These are phyloP conservation scores for Odocoileus hemionus DNA, from an alignment of 2,113 vertebrate genomes.

Conservation along the genomic window DNA sequence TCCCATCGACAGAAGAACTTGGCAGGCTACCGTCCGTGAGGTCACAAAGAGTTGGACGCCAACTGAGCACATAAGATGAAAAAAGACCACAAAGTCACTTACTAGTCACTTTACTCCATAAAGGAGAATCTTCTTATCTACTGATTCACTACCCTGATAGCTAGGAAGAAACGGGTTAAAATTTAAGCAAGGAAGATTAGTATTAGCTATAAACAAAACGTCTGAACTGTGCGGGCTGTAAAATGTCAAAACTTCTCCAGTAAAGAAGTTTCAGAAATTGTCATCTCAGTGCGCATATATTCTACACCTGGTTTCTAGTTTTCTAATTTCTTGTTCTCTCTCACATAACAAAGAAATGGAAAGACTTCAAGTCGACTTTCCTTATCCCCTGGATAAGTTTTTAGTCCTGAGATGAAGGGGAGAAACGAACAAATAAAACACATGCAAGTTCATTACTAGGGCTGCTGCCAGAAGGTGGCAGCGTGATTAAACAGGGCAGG, in stretches of 20 bases:
- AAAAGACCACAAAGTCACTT: neutral
- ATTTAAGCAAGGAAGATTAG: conserved; percentile 22
- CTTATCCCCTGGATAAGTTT: neutral
- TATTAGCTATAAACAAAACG: neutral
- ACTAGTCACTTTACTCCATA: neutral
- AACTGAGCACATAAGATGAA: neutral
- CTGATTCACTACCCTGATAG: neutral
- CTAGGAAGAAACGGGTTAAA: conserved; percentile 16
- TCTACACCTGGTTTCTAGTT: neutral
- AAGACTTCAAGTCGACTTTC: neutral
- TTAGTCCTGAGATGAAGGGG: neutral
- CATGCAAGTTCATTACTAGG: neutral
- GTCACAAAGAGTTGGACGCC: neutral
- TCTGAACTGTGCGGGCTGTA: neutral
- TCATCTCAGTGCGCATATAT: neutral
- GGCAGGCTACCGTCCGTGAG: neutral
- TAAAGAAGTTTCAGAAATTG: neutral
- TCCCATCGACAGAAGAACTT: neutral
- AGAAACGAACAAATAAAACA: neutral
- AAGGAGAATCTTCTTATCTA: neutral
- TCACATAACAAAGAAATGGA: neutral
- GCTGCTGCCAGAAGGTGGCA: neutral
- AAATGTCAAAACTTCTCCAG: neutral
- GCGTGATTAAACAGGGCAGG: neutral
- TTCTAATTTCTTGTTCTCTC: neutral